These are phyloP conservation scores for Brachypalpus laphriformis DNA, from an alignment of 2,888 invertebrate genomes.

Conservation along the genomic window DNA sequence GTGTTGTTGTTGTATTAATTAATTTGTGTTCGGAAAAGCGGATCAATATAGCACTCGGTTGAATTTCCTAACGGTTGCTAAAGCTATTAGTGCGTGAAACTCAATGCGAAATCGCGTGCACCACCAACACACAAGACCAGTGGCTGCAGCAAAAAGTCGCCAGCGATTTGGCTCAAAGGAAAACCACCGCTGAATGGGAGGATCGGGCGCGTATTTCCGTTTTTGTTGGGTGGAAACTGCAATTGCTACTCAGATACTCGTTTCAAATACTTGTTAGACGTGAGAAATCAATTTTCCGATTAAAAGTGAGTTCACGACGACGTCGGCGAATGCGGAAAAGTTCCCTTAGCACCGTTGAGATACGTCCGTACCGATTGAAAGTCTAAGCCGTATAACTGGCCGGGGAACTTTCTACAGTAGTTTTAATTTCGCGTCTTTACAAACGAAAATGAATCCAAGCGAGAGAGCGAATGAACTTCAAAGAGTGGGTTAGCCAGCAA, in stretches of 20 bases:
- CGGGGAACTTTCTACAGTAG: constrained; percentile 58
- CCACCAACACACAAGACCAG: constrained; percentile 43
- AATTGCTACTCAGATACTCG: background rate
- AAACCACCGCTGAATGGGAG: constrained; percentile 18
- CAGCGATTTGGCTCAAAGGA: constrained; percentile 6
- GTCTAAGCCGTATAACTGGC: constrained; percentile 69
- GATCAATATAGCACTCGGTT: constrained; percentile 56
- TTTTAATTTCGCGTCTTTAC: constrained; percentile 46
- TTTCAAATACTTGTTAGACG: background rate
- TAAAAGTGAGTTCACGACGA: constrained; percentile 20
- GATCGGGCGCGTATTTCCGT: constrained; percentile 47
- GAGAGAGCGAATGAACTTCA: constrained; percentile 45
- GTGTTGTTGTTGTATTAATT: constrained; percentile 15
- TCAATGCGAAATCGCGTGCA: constrained; percentile 64
- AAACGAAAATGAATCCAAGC: constrained; percentile 39
- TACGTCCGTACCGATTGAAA: constrained; percentile 67
- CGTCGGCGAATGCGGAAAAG: constrained; percentile 58
- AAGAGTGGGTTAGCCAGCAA: constrained; percentile 11
- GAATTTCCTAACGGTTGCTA: constrained; percentile 59
- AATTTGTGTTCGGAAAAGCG: constrained; percentile 28
- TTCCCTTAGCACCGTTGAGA: constrained; percentile 62
- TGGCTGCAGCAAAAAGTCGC: background rate
- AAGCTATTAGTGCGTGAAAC: constrained; percentile 70
- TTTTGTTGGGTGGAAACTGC: constrained; percentile 1
- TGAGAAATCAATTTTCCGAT: constrained; percentile 36